Percentiles rank a stretch among this genome's conserved stretches.
phyloP scores from a whole-genome alignment of 2,797 vertebrate species.

The Silurus lanzhouensis region DNA sequence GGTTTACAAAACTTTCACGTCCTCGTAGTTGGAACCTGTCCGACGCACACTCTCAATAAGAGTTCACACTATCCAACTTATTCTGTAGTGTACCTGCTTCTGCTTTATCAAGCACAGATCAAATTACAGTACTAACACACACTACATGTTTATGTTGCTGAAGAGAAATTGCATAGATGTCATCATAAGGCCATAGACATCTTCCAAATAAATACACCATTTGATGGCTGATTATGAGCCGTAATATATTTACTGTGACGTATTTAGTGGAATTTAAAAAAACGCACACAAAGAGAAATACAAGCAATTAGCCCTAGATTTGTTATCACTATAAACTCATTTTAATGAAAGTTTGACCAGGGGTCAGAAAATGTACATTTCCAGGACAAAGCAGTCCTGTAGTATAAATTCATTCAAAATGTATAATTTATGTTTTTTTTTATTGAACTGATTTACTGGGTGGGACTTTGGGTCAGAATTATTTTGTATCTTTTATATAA shows the following conservation, averaged over 20 bases:
- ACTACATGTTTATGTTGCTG: neutral
- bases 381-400: too few relatives aligned
- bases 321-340: neutral
- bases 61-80: neutral
- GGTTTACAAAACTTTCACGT: conserved; percentile 1
- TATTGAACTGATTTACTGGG: neutral
- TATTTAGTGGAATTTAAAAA: neutral
- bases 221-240: neutral
- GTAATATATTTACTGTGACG: neutral
- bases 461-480: conserved; percentile 6
- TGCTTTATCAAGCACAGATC: neutral
- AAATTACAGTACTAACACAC: neutral
- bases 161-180: neutral
- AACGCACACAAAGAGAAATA: neutral
- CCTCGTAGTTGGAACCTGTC: neutral
- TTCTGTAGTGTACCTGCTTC: neutral
- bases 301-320: neutral
- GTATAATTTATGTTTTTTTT: neutral
- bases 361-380: neutral
- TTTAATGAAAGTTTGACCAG: conserved; percentile 1
- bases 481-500: neutral
- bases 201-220: neutral
- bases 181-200: neutral
- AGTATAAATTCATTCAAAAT: too few relatives aligned
- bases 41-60: neutral